These are phyloP conservation scores for Mesorhabditis spiculigera DNA, from an alignment of 2,888 invertebrate species.

Conservation along the genomic window DNA sequence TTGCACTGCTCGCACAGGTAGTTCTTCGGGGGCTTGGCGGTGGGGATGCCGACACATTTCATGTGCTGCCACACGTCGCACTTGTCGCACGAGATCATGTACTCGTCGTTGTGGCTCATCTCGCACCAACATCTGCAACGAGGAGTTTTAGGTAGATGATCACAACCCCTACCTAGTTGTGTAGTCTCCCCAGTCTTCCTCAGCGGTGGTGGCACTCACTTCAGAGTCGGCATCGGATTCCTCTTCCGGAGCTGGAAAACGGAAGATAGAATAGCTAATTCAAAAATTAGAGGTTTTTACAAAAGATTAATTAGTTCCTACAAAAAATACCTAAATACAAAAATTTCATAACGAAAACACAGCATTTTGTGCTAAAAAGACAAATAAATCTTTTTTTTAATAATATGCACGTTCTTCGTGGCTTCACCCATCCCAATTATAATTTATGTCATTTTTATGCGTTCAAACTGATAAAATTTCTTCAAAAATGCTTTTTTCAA, in stretches of 20 bases:
- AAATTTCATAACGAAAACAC: no score
- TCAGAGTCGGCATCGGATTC: not conserved
- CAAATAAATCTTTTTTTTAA: no score
- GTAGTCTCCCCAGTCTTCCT: slow-evolving; percentile 2
- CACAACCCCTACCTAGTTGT: not conserved
- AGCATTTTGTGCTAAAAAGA: no score
- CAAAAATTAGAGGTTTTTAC: no score
- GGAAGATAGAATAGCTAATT: not conserved
- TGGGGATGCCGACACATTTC: slow-evolving; percentile 20
- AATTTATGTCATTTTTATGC: no score
- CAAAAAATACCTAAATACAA: no score
- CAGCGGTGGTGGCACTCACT: not conserved
- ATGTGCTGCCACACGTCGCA: slow-evolving; percentile 30
- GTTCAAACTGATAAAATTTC: no score
- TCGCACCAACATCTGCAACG: slow-evolving; percentile 18
- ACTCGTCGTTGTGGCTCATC: slow-evolving; percentile 28
- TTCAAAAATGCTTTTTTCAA: no score
- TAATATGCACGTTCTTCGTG: no score
- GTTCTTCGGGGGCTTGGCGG: slow-evolving; percentile 13
- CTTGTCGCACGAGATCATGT: slow-evolving; percentile 28
- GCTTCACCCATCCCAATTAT: no score
- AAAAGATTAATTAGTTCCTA: no score
- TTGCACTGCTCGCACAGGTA: slow-evolving; percentile 23
- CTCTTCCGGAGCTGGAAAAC: not conserved
- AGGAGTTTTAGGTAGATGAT: no score